Percentiles rank a stretch among this genome's conserved stretches.
phyloP scores from a whole-genome alignment of 2,113 vertebrate genomes.

The Chlorodrepanis virens region DNA sequence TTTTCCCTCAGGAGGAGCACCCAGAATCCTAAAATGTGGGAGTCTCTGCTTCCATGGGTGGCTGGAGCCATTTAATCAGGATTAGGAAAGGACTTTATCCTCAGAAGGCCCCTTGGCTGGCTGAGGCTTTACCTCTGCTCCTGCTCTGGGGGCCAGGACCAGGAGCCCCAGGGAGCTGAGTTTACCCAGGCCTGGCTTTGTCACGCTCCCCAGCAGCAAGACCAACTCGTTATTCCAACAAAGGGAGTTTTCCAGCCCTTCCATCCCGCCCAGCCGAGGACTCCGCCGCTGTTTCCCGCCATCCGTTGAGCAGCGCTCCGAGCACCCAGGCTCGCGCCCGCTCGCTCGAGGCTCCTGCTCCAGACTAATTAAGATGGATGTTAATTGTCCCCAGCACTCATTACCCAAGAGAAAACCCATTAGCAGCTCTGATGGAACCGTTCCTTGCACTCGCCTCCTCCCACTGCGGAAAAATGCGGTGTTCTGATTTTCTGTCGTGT shows the following conservation, averaged over 20 bases:
- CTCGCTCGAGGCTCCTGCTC: not conserved
- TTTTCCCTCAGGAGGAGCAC: not conserved
- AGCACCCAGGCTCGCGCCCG: not conserved
- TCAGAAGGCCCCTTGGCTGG: not conserved
- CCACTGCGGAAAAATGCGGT: not conserved
- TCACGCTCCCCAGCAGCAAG: not conserved
- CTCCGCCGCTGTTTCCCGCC: rapidly evolving
- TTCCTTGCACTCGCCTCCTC: not conserved
- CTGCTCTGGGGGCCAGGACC: not conserved
- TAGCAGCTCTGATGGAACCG: not conserved
- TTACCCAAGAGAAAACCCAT: constrained; percentile 48
- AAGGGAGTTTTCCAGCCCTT: not conserved
- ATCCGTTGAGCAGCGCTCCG: not conserved
- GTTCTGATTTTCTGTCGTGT: not conserved
- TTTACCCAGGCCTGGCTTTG: not conserved
- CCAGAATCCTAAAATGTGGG: not conserved
- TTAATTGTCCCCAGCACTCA: constrained; percentile 30
- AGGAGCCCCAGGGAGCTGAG: not conserved
- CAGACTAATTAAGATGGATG: constrained; percentile 65
- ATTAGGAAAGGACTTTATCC: not conserved
- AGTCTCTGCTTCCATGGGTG: not conserved
- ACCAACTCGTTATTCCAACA: not conserved
- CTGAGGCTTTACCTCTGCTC: not conserved
- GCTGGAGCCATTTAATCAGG: not conserved
- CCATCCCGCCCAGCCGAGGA: not conserved